Percentiles rank a stretch among this genome's conserved stretches.
phyloP scores from a whole-genome alignment of 2,888 invertebrate genomes.

The Drosophila neoperkinsi region DNA sequence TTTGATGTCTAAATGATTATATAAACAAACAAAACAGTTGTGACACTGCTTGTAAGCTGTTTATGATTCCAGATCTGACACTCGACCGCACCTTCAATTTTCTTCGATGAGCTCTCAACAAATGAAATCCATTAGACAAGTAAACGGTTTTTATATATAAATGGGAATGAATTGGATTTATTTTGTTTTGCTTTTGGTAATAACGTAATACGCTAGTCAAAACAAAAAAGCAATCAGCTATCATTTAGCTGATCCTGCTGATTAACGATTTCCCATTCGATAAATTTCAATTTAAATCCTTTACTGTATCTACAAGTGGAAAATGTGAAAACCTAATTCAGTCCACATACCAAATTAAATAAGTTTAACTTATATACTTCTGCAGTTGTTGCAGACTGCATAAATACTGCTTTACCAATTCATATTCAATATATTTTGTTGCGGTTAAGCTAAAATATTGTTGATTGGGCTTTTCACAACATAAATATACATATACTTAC shows the following conservation, averaged over 20 bases:
- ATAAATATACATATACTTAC: constrained; percentile 2
- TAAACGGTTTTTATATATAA: too few relatives aligned
- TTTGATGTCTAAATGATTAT: constrained; percentile 41
- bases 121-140: background rate
- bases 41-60: constrained; percentile 5
- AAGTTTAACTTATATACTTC: background rate
- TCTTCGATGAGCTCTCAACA: background rate
- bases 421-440: background rate
- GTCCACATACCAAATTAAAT: background rate
- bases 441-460: constrained; percentile 8
- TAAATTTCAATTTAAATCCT: background rate
- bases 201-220: background rate
- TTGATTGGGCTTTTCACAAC: constrained; percentile 42
- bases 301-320: background rate
- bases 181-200: background rate
- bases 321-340: background rate
- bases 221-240: background rate
- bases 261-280: background rate
- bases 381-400: background rate
- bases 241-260: background rate
- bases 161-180: background rate
- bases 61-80: constrained; percentile 5
- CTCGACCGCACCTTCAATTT: background rate
- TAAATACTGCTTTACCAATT: background rate
- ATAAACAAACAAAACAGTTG: constrained; percentile 34